Evolutionary conservation across 2,888 invertebrate genomes (phyloP).

Genomic region (Campaea margaritaria): DNA sequence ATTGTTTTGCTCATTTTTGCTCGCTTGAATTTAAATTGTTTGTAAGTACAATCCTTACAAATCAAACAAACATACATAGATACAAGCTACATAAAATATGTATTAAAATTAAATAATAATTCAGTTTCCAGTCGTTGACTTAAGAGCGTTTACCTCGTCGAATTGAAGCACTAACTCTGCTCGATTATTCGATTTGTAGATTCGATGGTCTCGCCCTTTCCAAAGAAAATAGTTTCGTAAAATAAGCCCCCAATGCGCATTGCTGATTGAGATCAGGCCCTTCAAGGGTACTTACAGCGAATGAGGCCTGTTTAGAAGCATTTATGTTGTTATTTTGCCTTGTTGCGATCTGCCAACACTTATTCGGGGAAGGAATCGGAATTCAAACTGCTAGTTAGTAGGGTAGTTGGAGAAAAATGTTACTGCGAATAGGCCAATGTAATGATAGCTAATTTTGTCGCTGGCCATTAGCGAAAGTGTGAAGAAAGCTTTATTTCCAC

Average conservation of each 20-base stretch:
- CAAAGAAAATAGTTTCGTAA: conserved; percentile 20
- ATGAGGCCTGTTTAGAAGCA: conserved; percentile 26
- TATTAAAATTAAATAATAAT: no score
- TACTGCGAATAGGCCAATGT: no score
- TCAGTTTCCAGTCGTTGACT: no score
- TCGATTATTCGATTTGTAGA: neutral
- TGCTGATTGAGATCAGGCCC: conserved; percentile 32
- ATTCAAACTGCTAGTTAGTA: conserved; percentile 15
- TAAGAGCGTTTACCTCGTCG: no score
- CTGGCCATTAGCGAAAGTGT: no score
- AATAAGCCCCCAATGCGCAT: conserved; percentile 18
- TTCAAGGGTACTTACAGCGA: conserved; percentile 27
- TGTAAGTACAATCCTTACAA: no score
- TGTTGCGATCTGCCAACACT: conserved; percentile 21
- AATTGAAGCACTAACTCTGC: neutral
- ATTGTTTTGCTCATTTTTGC: no score
- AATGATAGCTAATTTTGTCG: no score
- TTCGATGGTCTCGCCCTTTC: neutral
- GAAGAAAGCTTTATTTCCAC: no score
- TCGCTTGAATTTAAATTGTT: no score
- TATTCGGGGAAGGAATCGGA: conserved; percentile 16
- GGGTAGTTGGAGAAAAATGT: neutral
- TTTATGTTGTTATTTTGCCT: conserved; percentile 35
- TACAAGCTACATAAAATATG: no score
- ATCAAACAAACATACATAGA: no score